A percentile compares a stretch with the other conserved stretches of the same genome.
These are phyloP conservation scores for Sciurus niger DNA, from an alignment of 2,113 vertebrate species.

Conservation along the genomic window DNA sequence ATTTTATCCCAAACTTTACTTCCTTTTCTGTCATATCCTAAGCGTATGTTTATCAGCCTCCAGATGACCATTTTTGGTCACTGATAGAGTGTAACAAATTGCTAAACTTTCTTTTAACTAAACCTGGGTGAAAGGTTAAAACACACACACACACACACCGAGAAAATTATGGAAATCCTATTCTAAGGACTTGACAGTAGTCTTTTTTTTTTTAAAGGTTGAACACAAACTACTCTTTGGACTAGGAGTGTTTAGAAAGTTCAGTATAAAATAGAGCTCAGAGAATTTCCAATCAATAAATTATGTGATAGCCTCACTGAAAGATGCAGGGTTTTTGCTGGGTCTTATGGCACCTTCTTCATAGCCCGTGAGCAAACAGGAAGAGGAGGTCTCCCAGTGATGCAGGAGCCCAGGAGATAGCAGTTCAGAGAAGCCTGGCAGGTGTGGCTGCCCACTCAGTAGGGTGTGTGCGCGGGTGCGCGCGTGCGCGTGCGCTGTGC, in stretches of 20 bases:
- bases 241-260: not conserved
- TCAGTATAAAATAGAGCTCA: slow-evolving; percentile 37
- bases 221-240: not conserved
- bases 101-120: not conserved
- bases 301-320: no score
- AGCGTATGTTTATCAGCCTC: not conserved
- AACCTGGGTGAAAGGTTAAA: not conserved
- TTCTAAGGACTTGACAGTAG: not conserved
- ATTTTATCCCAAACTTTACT: not conserved
- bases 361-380: not conserved
- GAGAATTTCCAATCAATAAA: slow-evolving; percentile 1
- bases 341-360: not conserved
- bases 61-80: not conserved
- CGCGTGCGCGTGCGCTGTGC: not conserved
- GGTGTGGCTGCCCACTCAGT: not conserved
- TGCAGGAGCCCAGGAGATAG: not conserved
- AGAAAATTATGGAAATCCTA: not conserved
- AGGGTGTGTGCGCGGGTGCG: not conserved
- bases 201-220: not conserved
- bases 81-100: not conserved
- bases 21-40: not conserved
- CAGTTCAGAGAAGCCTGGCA: not conserved
- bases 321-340: not conserved
- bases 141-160: no score
- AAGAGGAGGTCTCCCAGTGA: not conserved